phyloP scores from a whole-genome alignment of 2,888 invertebrate genomes.

The Myopa tessellatipennis region DNA sequence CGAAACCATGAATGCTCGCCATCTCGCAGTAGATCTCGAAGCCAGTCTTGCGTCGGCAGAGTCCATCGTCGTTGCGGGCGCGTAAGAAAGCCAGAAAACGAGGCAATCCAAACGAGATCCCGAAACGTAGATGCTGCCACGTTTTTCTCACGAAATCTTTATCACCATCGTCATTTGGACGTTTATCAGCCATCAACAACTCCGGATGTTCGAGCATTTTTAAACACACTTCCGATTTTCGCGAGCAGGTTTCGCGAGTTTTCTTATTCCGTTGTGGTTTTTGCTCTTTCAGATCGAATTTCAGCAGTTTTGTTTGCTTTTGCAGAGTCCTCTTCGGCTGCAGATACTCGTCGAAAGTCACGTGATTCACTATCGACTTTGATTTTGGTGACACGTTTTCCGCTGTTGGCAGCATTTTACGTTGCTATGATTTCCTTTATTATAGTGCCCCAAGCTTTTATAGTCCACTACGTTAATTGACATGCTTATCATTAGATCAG shows the following conservation, averaged over 20 bases:
- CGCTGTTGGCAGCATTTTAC: not conserved
- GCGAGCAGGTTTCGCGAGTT: too few species aligned
- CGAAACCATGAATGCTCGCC: conserved; percentile 63
- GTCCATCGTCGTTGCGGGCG: conserved; percentile 57
- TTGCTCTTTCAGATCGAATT: not conserved
- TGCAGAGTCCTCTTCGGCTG: conserved; percentile 13
- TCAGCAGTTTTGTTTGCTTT: not conserved
- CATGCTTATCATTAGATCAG: not conserved
- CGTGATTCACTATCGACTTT: not conserved
- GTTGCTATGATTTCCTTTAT: not conserved
- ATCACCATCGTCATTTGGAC: not conserved
- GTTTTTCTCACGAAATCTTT: not conserved
- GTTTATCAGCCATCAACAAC: conserved; percentile 21
- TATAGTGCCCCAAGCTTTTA: not conserved
- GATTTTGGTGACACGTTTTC: conserved; percentile 1
- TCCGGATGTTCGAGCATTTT: conserved; percentile 46
- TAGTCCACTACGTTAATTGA: not conserved
- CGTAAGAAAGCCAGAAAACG: conserved; percentile 51
- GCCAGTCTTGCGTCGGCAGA: conserved; percentile 58
- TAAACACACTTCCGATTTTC: conserved; percentile 38
- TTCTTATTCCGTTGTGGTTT: not conserved
- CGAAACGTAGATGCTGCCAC: not conserved
- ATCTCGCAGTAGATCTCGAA: conserved; percentile 64
- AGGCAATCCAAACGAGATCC: conserved; percentile 30
- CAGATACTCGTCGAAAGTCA: conserved; percentile 40